phyloP scores from a whole-genome alignment of 2,797 vertebrate species.

The Schizopygopsis pylzovi region DNA sequence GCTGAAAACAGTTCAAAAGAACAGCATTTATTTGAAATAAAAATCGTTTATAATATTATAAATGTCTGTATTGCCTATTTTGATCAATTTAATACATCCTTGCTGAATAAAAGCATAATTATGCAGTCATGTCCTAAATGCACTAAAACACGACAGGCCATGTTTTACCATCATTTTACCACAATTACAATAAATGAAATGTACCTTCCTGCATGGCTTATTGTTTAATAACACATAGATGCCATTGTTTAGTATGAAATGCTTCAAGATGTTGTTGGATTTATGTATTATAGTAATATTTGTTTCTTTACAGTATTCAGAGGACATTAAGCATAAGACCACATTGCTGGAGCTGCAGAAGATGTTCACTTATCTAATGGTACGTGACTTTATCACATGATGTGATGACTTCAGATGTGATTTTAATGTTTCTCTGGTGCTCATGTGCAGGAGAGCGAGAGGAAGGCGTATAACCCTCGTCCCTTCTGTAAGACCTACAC shows the following conservation, averaged over 20 bases:
- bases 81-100: neutral
- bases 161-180: neutral
- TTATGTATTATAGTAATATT: neutral
- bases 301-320: slow-evolving; percentile 84
- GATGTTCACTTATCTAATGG: slow-evolving; percentile 99
- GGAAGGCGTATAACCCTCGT: slow-evolving; percentile 96
- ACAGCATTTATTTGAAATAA: neutral
- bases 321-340: slow-evolving; percentile 99
- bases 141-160: neutral
- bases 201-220: neutral
- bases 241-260: neutral
- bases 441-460: slow-evolving; percentile 89
- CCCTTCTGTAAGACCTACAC: slow-evolving; percentile 99
- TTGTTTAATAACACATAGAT: neutral
- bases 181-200: neutral
- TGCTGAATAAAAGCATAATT: neutral
- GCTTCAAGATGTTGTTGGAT: neutral
- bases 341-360: slow-evolving; percentile 97
- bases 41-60: neutral
- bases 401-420: neutral
- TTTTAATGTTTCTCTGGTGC: neutral
- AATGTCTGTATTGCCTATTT: neutral
- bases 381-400: slow-evolving; percentile 54
- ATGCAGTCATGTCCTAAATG: neutral
- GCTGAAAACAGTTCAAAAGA: neutral